phyloP scores from a whole-genome alignment of 2,888 invertebrate species.

The Onchidella celtica region DNA sequence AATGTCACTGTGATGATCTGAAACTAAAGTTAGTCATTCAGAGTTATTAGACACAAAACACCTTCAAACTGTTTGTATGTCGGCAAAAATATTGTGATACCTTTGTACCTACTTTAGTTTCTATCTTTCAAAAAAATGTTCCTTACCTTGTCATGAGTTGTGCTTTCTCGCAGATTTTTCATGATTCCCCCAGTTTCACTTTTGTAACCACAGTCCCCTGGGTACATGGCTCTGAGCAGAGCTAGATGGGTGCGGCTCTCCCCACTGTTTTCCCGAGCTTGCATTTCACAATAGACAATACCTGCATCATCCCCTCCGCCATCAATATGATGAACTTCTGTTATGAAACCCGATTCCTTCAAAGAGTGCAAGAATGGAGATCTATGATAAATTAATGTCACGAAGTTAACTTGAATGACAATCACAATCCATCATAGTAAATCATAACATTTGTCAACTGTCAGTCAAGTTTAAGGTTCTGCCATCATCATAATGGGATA shows the following conservation, averaged over 20 bases:
- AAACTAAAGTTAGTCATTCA: too few relatives aligned
- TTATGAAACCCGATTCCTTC: slow-evolving; percentile 89
- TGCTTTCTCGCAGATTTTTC: slow-evolving; percentile 90
- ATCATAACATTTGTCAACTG: not conserved
- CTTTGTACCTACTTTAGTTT: too few relatives aligned
- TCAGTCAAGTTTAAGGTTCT: not conserved
- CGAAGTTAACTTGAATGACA: too few relatives aligned
- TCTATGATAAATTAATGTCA: not conserved
- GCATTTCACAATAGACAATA: slow-evolving; percentile 98
- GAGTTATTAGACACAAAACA: too few relatives aligned
- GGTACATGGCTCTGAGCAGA: slow-evolving; percentile 88
- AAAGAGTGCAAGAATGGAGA: not conserved
- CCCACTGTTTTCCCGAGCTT: slow-evolving; percentile 90
- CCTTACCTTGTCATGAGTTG: slow-evolving; percentile 88
- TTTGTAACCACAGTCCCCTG: slow-evolving; percentile 90
- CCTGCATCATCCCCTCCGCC: slow-evolving; percentile 94
- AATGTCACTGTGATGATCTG: too few relatives aligned
- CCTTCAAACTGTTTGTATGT: too few relatives aligned
- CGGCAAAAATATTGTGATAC: too few relatives aligned
- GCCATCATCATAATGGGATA: too few relatives aligned
- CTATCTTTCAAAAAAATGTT: too few relatives aligned
- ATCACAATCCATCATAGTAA: not conserved
- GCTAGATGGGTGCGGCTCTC: slow-evolving; percentile 86
- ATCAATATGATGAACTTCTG: slow-evolving; percentile 95
- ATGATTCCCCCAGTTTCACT: slow-evolving; percentile 92